phyloP scores from a whole-genome alignment of 2,113 vertebrate genomes.

The cattle (Bos taurus) region DNA sequence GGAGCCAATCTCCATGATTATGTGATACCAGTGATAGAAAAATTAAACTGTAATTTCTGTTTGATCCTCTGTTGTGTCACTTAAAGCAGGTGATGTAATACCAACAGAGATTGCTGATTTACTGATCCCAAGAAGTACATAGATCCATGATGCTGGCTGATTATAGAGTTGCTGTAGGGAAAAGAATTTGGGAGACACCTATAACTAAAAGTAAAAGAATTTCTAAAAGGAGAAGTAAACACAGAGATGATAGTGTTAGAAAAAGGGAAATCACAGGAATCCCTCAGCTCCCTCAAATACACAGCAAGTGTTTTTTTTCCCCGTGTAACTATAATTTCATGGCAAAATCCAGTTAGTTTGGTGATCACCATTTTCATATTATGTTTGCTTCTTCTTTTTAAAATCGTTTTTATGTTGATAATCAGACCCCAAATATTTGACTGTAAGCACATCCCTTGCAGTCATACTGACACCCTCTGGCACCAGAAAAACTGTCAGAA shows the following conservation, averaged over 20 bases:
- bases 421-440: slow-evolving; percentile 68
- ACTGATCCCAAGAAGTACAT: background rate
- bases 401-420: slow-evolving; percentile 52
- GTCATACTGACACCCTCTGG: slow-evolving; percentile 58
- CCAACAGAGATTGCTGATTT: background rate
- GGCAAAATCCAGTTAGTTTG: background rate
- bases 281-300: background rate
- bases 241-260: background rate
- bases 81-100: background rate
- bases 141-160: background rate
- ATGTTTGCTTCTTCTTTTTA: slow-evolving; percentile 28
- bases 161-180: background rate
- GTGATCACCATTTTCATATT: slow-evolving; percentile 28
- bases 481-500: slow-evolving; percentile 58
- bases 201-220: background rate
- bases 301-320: background rate
- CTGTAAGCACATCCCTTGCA: slow-evolving; percentile 55
- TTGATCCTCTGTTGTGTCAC: background rate
- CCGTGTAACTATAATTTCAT: background rate
- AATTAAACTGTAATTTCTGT: background rate
- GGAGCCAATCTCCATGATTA: background rate
- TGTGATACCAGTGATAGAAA: background rate
- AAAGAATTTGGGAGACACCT: background rate
- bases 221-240: background rate
- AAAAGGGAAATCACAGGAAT: background rate